These are phyloP conservation scores for Antigone vipio DNA, from an alignment of 2,113 vertebrate genomes.

Conservation along the genomic window DNA sequence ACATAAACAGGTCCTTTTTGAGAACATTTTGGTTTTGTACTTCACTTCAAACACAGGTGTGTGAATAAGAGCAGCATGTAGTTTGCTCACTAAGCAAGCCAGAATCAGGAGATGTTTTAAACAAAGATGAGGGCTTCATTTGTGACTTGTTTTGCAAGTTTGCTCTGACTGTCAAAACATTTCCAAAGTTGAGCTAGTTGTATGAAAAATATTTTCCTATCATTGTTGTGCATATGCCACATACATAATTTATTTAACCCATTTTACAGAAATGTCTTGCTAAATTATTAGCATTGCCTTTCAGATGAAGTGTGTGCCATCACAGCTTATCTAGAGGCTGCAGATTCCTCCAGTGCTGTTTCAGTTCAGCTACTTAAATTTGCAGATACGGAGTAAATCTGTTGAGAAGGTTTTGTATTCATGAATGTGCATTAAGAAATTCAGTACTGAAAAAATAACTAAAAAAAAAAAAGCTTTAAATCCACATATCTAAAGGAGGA, in stretches of 20 bases:
- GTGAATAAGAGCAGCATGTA: background rate
- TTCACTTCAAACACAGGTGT: background rate
- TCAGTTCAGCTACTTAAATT: background rate
- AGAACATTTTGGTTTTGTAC: background rate
- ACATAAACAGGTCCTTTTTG: background rate
- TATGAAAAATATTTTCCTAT: conserved; percentile 22
- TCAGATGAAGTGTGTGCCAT: background rate
- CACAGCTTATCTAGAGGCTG: background rate
- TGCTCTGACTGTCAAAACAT: background rate
- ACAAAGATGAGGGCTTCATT: background rate
- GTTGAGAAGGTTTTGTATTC: background rate
- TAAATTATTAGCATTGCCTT: background rate
- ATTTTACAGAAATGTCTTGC: background rate
- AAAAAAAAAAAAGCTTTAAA: background rate
- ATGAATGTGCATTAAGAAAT: background rate
- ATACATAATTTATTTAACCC: background rate
- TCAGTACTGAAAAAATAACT: background rate
- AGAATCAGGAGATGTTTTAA: background rate
- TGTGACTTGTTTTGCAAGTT: conserved; percentile 20
- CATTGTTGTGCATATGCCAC: background rate
- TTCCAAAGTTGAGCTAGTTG: background rate
- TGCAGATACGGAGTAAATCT: background rate
- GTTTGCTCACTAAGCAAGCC: background rate
- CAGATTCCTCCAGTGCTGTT: background rate
- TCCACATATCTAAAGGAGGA: background rate